Base-by-base conservation (phyloP, 2,888 invertebrate genomes). In the Ametastegia equiseti region DNA sequence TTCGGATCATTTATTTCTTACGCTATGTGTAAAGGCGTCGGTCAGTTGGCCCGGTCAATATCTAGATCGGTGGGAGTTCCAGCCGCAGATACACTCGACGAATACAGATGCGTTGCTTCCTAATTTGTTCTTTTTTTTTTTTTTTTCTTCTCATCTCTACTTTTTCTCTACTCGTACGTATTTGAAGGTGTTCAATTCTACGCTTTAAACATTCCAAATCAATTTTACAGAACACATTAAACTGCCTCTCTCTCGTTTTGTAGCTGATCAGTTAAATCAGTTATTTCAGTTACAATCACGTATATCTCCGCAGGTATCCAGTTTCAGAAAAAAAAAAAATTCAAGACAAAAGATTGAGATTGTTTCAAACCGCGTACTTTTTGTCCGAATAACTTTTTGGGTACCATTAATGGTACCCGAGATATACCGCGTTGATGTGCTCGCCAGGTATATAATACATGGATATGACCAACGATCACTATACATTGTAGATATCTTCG, bases 1-100 rank as follows among this genome's bases (percentile, higher is more conserved):
- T 47, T 60, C 60, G 6, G 60, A 60, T 60, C 60, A 60, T 60
- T 60, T 60, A 60, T 60, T 60, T 60, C 60, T 60, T 60, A 30
- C 60, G 60, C 60, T 60, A 60, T 60, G 13, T 4, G 27, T 60
- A 60, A 54, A 54, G 54, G 54, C 30, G 9, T 1, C 27, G 15
- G 13, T 30, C 9, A 23, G 23, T 60, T 60, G 4, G 15, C 30
- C n/a, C 60, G 60, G 27, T 60, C 30, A 30, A 60, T 60, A 30
- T 30, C 60, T 15, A 11, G 30, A 60, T 60, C 60, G 30, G 15
- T 60, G 60, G 15, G 60, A 60, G 60, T 30, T 15, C 13, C 27
- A 30, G 30, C 30, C 30, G 5, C 0, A 15, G 60, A 27, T 54
- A 57, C 23, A 30, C 27, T 11, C 60, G 60, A 30, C 30, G 27